These are phyloP conservation scores for Cololabis saira DNA, from an alignment of 2,113 vertebrate genomes.

Conservation along the genomic window DNA sequence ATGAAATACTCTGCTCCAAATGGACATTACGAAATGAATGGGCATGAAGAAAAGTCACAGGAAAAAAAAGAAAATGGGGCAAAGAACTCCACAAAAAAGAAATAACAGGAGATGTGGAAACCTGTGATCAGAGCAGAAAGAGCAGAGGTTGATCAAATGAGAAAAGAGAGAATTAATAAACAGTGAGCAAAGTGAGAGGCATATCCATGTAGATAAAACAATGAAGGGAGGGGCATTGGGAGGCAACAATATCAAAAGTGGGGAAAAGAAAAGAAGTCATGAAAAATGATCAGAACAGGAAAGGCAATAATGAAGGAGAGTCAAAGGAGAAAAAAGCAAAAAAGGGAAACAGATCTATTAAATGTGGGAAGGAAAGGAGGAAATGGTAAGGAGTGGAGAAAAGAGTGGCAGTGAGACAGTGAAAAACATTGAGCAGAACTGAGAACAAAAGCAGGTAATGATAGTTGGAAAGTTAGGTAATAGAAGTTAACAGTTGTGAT, in stretches of 20 bases:
- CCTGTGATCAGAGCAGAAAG: too few species aligned
- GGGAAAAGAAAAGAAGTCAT: constrained; percentile 4
- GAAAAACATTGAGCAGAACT: background rate
- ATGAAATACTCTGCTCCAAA: too few species aligned
- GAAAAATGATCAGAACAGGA: constrained; percentile 12
- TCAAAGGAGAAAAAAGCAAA: background rate
- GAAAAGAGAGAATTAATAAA: constrained; percentile 18
- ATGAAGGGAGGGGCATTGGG: background rate
- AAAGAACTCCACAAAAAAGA: too few species aligned
- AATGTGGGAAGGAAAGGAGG: background rate
- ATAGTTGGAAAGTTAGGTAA: too few species aligned
- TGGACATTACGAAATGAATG: too few species aligned
- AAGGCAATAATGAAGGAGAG: background rate
- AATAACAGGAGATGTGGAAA: too few species aligned
- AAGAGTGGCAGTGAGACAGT: background rate
- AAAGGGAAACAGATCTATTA: background rate
- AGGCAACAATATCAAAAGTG: constrained; percentile 5
- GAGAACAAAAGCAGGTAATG: background rate
- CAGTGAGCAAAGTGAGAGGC: constrained; percentile 10
- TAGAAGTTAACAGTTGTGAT: too few species aligned
- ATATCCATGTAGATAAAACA: background rate
- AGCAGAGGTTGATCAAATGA: too few species aligned
- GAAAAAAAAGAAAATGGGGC: too few species aligned
- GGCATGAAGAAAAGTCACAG: too few species aligned
- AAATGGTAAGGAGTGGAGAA: background rate